Evolutionary conservation across 1,140 invertebrate genomes (phyloP), one percentile per base, ranked within the genome.

Genomic region (Halotydeus destructor): DNA sequence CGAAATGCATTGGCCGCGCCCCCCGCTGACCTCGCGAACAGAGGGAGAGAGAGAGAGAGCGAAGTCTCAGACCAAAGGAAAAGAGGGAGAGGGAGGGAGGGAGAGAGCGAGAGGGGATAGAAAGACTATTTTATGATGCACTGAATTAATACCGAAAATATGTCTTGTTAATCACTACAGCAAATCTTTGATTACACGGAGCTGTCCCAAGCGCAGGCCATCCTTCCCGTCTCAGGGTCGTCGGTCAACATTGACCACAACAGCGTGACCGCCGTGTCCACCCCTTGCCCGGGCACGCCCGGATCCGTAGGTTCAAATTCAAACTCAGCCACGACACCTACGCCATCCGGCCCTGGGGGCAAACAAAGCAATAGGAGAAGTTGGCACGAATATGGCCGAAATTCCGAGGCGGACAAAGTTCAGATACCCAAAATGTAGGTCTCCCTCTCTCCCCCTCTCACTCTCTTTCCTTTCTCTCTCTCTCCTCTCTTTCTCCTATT

Each of bases 361-460:
- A 27, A 36, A 6, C 41, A 32, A 24, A 41, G 16, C 33, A 41
- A 14, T 28, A 44, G 8, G 31, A 47, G 57, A 37, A 49, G 53
- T 11, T 58, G 57, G 57, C 53, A 56, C 42, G 56, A 88, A 60
- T 88, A 86, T 59, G 80, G 81, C 19, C 65, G 83, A 47, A 82
- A 85, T 56, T 83, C 82, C 55, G 82, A 89, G 60, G 78, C 79
- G 39, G 84, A 88, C 61, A 89, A 89, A 70, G 84, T 91, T 52
- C 82, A 89, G 67, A 93, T 93, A 69, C 80, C 84, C 60, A 94
- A 93, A 79, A 68, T 89, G 85, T 93, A 68, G 84, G 83, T 80
- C 9, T 8, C n/a, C n/a, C n/a, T n/a, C n/a, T n/a, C n/a, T n/a
- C n/a, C n/a, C n/a, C n/a, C n/a, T n/a, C n/a, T n/a, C n/a, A n/a